Conservation (phyloP, 2,797 vertebrate genomes). For the Poecilia velifera region DNA sequence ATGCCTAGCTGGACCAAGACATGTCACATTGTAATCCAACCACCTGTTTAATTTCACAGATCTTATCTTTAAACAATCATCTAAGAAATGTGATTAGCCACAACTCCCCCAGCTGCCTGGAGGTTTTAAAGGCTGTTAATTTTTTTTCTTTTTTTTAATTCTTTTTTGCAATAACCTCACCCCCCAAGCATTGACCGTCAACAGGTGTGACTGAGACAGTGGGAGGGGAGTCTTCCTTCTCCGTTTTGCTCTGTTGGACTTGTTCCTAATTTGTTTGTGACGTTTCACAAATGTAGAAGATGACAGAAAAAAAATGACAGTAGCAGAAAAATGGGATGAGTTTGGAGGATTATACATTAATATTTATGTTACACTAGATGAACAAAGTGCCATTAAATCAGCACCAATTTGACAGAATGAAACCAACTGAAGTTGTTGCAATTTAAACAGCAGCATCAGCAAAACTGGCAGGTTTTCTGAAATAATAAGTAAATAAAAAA, state of each 20-base stretch:
- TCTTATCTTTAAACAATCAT: constrained; percentile 77
- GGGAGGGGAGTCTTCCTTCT: not conserved
- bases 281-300: not conserved
- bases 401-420: constrained; percentile 28
- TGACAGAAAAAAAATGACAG: constrained; percentile 48
- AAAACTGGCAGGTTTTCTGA: not conserved
- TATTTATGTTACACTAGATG: constrained; percentile 67
- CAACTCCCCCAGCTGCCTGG: too few species aligned
- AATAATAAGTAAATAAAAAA: not conserved
- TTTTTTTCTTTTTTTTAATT: too few species aligned
- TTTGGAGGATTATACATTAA: constrained; percentile 61
- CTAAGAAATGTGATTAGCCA: constrained; percentile 28
- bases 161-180: too few species aligned
- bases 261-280: not conserved
- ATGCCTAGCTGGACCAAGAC: constrained; percentile 58
- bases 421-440: not conserved
- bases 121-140: too few species aligned
- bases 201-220: not conserved
- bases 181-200: not conserved
- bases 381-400: constrained; percentile 25
- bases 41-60: constrained; percentile 64
- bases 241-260: not conserved
- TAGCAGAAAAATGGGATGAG: constrained; percentile 44
- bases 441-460: not conserved
- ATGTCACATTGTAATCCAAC: constrained; percentile 64